Evolutionary conservation across 2,797 vertebrate species (phyloP).

Genomic region (Microctenopoma steveboyesi): DNA sequence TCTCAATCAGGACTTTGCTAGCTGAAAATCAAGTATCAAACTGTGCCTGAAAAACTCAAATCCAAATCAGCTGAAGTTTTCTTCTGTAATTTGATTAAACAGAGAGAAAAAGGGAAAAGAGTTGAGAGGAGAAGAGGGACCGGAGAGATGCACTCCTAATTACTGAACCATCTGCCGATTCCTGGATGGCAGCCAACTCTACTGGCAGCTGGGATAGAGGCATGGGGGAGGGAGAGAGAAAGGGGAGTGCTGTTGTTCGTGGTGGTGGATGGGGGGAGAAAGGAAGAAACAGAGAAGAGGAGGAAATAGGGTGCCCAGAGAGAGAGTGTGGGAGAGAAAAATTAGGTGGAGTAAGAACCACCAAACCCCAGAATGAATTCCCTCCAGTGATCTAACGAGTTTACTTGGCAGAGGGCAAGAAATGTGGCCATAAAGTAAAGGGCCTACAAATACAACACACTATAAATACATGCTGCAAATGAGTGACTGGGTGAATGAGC

Average conservation of each 20-base stretch:
- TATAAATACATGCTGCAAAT: slow-evolving; percentile 79
- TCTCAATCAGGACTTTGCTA: slow-evolving; percentile 56
- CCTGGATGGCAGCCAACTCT: slow-evolving; percentile 87
- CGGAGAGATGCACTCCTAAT: slow-evolving; percentile 86
- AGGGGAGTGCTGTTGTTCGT: slow-evolving; percentile 70
- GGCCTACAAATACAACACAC: slow-evolving; percentile 73
- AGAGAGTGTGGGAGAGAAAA: slow-evolving; percentile 68
- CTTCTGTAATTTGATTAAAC: slow-evolving; percentile 89
- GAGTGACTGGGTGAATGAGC: slow-evolving; percentile 69
- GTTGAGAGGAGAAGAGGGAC: slow-evolving; percentile 77
- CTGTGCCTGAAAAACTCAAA: slow-evolving; percentile 68
- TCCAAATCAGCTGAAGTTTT: slow-evolving; percentile 77
- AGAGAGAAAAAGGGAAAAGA: slow-evolving; percentile 70
- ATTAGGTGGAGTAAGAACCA: slow-evolving; percentile 70
- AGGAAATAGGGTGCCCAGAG: slow-evolving; percentile 73
- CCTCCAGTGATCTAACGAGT: slow-evolving; percentile 62
- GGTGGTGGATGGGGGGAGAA: slow-evolving; percentile 41
- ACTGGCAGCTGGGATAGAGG: slow-evolving; percentile 87
- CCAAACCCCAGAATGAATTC: slow-evolving; percentile 68
- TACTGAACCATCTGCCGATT: slow-evolving; percentile 90
- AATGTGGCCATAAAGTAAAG: slow-evolving; percentile 75
- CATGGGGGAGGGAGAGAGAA: slow-evolving; percentile 77
- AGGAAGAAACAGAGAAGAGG: slow-evolving; percentile 46
- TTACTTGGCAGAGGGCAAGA: slow-evolving; percentile 64
- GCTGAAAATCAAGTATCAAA: slow-evolving; percentile 67